These are phyloP conservation scores for Lytechinus pictus DNA, from an alignment of 35 echinoderm and acorn worm genomes.

Conservation along the genomic window DNA sequence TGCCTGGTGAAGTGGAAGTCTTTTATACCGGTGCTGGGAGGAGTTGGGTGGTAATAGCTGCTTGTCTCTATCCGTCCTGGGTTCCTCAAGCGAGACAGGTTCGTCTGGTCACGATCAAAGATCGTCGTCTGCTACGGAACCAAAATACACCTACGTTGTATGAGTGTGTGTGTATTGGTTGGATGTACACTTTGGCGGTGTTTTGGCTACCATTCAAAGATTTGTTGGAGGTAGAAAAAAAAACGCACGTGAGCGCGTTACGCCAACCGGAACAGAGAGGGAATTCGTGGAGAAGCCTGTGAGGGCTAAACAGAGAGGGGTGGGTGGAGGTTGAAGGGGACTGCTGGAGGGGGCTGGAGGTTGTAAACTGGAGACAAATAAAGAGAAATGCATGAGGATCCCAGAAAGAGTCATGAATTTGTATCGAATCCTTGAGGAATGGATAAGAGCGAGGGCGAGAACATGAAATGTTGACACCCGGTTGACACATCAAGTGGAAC, in stretches of 20 bases:
- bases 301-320: no score
- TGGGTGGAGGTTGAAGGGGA: no score
- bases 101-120: neutral
- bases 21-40: neutral
- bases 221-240: neutral
- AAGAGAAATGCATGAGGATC: neutral
- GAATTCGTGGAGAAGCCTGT: neutral
- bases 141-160: neutral
- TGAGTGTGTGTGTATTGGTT: neutral
- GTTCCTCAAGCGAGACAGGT: neutral
- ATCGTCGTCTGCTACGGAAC: neutral
- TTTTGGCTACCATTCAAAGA: neutral
- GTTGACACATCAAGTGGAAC: no score
- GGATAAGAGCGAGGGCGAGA: neutral
- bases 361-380: no score
- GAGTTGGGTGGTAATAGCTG: neutral
- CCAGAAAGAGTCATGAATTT: no score
- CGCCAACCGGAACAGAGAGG: neutral
- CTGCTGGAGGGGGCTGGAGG: no score
- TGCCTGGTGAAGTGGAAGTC: neutral
- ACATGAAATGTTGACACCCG: neutral
- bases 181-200: neutral
- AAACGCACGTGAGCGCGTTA: slow-evolving; percentile 8
- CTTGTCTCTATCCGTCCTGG: neutral
- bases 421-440: neutral